Evolutionary conservation across 2,113 vertebrate genomes (phyloP), one percentile per base, ranked within the genome.

Genomic region (Plotosus lineatus): DNA sequence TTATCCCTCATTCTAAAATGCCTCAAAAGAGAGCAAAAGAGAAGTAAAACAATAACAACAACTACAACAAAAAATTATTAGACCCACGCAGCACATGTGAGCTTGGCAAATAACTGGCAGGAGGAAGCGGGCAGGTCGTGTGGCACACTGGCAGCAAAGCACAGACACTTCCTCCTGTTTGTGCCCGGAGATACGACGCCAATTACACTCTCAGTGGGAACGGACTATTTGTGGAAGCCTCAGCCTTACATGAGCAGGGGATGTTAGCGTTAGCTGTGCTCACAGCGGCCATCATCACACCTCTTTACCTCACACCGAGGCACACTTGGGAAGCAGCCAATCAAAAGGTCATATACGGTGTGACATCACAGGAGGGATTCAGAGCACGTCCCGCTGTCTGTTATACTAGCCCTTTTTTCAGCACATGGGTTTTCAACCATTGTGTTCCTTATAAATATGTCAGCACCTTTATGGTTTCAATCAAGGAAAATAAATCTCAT

Each of bases 201-300:
- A 83, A 85, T 85, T 85, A 85, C 84, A 77, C 84, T 85, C 84
- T 77, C 84, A 38, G 78, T 81, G 84, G 81, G 84, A 53, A 74
- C 58, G 36, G 81, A 48, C 82, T 85, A 83, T 85, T 85, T 82
- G 56, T 55, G 33, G 84, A 75, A 82, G 78, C 78, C 74, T 81
- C 80, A 79, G 78, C 78, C 77, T 75, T 80, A 79, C 71, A 75
- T 42, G 72, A 83, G 75, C 78, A 60, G 36, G 71, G 63, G 60
- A 55, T 50, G 63, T 55, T 56, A 8, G 74, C 69, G 23, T 50
- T 78, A 78, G 58, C 60, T 19, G 4, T 68, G 56, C 81, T 74
- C 46, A 63, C 42, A 36, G 66, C 68, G 46, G 69, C 78, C 28
- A 56, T 40, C 1, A 36, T 63, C 56, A 50, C 73, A 71, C 81